Conservation (phyloP, 1,140 invertebrate species). For the Muscidifurax raptorellus region DNA sequence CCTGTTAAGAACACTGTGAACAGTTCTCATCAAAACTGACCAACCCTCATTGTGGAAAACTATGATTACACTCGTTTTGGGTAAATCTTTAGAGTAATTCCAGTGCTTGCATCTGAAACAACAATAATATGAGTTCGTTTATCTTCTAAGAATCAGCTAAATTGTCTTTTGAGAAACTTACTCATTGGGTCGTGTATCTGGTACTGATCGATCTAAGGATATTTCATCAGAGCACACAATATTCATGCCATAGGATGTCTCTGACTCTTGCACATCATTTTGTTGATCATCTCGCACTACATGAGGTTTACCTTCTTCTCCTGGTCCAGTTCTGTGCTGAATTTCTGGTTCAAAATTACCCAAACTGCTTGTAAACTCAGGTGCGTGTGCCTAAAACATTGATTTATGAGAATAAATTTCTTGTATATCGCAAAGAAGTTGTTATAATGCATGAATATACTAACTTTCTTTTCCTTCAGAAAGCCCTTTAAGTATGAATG, state of each 20-base stretch:
- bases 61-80: conserved; percentile 95
- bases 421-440: background rate
- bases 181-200: conserved; percentile 91
- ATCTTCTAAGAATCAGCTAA: background rate
- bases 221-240: conserved; percentile 98
- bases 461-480: conserved; percentile 28
- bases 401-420: background rate
- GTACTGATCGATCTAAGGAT: conserved; percentile 84
- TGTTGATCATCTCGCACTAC: conserved; percentile 83
- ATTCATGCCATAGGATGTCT: conserved; percentile 97
- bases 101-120: conserved; percentile 91
- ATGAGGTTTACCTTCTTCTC: conserved; percentile 89
- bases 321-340: conserved; percentile 82
- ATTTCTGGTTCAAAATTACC: conserved; percentile 84
- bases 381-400: conserved; percentile 42
- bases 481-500: background rate
- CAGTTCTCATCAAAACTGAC: conserved; percentile 95
- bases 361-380: conserved; percentile 67
- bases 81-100: conserved; percentile 94
- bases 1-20: conserved; percentile 95
- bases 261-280: conserved; percentile 85
- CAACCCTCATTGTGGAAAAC: conserved; percentile 99
- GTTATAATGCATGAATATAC: background rate
- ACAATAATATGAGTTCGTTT: conserved; percentile 22
- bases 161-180: conserved; percentile 68